Base-by-base conservation (phyloP, 2,888 invertebrate genomes). In the Lasioglossum morio region DNA sequence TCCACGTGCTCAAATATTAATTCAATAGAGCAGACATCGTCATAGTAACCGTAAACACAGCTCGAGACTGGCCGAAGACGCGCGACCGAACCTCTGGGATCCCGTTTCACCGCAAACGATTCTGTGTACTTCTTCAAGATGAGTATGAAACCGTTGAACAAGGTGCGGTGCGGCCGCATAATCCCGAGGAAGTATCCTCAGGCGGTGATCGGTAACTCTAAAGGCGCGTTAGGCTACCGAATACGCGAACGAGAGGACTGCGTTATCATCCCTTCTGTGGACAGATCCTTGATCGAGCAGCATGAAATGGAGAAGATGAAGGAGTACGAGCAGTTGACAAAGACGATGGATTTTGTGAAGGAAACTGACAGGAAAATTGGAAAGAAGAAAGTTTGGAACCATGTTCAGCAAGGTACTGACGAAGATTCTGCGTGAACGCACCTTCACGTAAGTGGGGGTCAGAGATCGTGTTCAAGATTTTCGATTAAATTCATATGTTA, bases 331-430 rank as follows among this genome's bases (percentile, higher is more conserved):
- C 82, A 84, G 10, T 48, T 90, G 60, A 60, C 85, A 23, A 89
- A 91, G n/a, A 88, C 66, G 8, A 46, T 79, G n/a, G 91, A 90
- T 1, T 92, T 93, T 43, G 90, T 90, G 79, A 84, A 88, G 48
- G 87, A 88, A 16, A 90, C 90, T 12, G 85, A 92, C 57, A 90
- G 86, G 73, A 92, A 79, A 66, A 88, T 92, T 69, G 82, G 77
- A 14, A 86, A 69, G 37, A 90, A 88, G 70, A 91, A 82, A 57
- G 86, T 93, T 73, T 78, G 87, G 46, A 84, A 86, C 72, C 90
- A 86, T 19, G 91, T 94, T 30, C 89, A 90, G 86, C 84, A 91
- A 92, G 92, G 94, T 93, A 91, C 53, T 53, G 53, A 53, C 3
- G 53, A n/a, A 53, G 53, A 53, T 53, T 8, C 53, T n/a, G 2